Evolutionary conservation across 2,888 invertebrate genomes (phyloP).

Genomic region (Temnothorax unifasciatus): DNA sequence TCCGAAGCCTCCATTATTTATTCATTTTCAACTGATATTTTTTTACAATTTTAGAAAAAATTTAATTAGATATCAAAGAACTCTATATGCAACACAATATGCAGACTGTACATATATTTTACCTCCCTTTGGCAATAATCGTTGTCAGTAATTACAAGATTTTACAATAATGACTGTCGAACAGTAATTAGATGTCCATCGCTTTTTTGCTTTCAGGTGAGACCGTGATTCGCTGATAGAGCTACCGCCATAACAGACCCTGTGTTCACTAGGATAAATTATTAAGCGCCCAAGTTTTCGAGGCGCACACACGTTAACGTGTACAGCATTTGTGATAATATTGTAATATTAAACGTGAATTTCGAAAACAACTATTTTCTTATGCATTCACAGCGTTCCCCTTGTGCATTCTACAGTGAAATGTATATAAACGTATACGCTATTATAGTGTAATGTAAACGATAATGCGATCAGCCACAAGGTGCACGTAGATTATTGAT

Average conservation of each 20-base stretch:
- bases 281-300: neutral
- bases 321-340: neutral
- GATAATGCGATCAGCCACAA: neutral
- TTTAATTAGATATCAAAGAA: neutral
- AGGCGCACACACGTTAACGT: neutral
- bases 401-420: slow-evolving; percentile 4
- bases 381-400: neutral
- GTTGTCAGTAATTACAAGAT: neutral
- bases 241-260: slow-evolving; percentile 8
- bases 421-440: neutral
- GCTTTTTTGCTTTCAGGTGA: slow-evolving; percentile 41
- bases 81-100: neutral
- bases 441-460: neutral
- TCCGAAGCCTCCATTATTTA: neutral
- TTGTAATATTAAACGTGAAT: slow-evolving; percentile 21
- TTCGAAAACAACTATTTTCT: slow-evolving; percentile 12
- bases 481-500: slow-evolving; percentile 25
- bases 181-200: neutral
- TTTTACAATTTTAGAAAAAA: neutral
- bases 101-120: neutral
- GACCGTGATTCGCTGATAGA: neutral
- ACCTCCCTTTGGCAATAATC: no score
- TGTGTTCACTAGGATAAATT: slow-evolving; percentile 16
- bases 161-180: neutral
- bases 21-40: neutral